These are phyloP conservation scores for Epinephelus moara DNA, from an alignment of 2,113 vertebrate species.

Conservation along the genomic window DNA sequence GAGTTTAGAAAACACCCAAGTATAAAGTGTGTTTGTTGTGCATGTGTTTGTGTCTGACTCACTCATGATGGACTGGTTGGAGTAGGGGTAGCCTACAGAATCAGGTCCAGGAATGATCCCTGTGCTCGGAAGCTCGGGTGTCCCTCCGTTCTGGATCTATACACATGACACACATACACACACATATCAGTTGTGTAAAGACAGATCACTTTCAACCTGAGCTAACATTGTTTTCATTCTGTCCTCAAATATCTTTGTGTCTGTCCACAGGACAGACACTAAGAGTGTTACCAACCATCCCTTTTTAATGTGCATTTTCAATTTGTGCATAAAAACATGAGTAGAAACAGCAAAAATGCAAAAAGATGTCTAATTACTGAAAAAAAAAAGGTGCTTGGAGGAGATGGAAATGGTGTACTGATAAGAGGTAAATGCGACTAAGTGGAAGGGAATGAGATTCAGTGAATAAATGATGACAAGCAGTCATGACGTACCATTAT, in stretches of 20 bases:
- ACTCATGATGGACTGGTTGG: slow-evolving; percentile 97
- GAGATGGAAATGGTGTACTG: no score
- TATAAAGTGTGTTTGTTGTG: not conserved
- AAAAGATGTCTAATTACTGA: no score
- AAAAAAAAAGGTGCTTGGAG: no score
- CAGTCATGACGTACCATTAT: no score
- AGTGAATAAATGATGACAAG: no score
- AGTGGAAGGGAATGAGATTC: no score
- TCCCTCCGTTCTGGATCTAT: slow-evolving; percentile 95
- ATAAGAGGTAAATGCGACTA: no score
- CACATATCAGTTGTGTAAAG: slow-evolving; percentile 2
- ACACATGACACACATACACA: not conserved
- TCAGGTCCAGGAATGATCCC: slow-evolving; percentile 93
- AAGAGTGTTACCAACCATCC: not conserved
- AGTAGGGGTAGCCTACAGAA: slow-evolving; percentile 95
- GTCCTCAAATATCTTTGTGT: slow-evolving; percentile 10
- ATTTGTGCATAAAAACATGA: no score
- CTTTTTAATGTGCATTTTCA: no score
- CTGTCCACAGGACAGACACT: not conserved
- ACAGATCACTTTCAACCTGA: not conserved
- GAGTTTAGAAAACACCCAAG: not conserved
- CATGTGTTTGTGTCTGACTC: slow-evolving; percentile 65
- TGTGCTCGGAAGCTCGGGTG: slow-evolving; percentile 91
- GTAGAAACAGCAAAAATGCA: no score
- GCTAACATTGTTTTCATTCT: not conserved